Percentiles rank a stretch among this genome's conserved stretches.
Evolutionary conservation across 2,797 vertebrate genomes (phyloP).

Genomic region (Menidia menidia): DNA sequence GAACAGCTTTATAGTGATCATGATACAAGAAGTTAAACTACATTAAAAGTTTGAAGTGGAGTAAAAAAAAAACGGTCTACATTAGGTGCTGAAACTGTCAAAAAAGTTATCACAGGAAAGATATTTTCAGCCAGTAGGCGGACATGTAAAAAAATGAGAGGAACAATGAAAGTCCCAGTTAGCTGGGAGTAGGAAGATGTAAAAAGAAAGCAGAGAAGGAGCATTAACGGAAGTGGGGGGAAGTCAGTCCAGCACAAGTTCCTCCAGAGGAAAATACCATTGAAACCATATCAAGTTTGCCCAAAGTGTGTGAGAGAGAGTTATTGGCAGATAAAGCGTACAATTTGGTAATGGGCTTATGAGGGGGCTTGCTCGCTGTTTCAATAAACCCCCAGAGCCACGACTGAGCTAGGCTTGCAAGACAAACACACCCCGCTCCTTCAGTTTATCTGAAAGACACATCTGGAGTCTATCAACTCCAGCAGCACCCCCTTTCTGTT

Average conservation of each 20-base stretch:
- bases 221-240: slow-evolving; percentile 72
- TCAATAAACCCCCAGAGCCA: slow-evolving; percentile 83
- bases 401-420: slow-evolving; percentile 81
- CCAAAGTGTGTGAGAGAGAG: slow-evolving; percentile 49
- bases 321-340: slow-evolving; percentile 65
- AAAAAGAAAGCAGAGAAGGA: slow-evolving; percentile 72
- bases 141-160: slow-evolving; percentile 60
- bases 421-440: slow-evolving; percentile 86
- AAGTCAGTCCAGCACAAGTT: slow-evolving; percentile 62
- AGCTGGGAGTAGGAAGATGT: slow-evolving; percentile 60
- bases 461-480: slow-evolving; percentile 89
- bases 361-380: slow-evolving; percentile 75
- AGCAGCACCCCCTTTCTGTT: slow-evolving; percentile 78
- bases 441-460: slow-evolving; percentile 89
- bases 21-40: background rate
- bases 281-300: slow-evolving; percentile 74
- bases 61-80: background rate
- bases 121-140: slow-evolving; percentile 71
- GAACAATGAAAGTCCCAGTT: slow-evolving; percentile 45
- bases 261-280: slow-evolving; percentile 59
- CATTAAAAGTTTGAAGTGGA: background rate
- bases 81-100: slow-evolving; percentile 16
- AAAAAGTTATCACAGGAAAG: slow-evolving; percentile 63
- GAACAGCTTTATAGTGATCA: background rate
- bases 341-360: slow-evolving; percentile 78